Conservation (phyloP, 2,888 invertebrate species). For the Stramonita haemastoma region DNA sequence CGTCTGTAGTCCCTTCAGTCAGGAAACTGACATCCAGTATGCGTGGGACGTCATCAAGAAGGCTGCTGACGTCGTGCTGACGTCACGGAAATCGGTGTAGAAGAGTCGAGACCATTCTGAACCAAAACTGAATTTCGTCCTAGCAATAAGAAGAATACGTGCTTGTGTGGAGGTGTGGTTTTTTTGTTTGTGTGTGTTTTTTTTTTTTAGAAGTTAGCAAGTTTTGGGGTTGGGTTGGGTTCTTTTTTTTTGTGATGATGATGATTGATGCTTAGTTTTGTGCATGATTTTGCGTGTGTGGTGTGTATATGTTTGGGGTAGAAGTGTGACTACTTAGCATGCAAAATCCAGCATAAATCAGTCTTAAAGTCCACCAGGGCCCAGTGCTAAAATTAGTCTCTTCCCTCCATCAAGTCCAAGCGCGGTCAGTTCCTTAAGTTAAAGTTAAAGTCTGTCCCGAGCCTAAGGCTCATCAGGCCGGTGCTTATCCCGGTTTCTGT, state of each 20-base stretch:
- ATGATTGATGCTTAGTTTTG: not conserved
- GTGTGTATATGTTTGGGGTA: not conserved
- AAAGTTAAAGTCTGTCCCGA: too few relatives aligned
- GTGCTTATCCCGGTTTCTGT: too few relatives aligned
- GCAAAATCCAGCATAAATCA: too few relatives aligned
- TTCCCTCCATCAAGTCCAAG: too few relatives aligned
- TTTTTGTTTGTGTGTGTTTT: not conserved
- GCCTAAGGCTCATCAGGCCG: too few relatives aligned
- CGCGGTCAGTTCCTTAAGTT: too few relatives aligned
- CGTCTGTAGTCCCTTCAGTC: slow-evolving; percentile 90
- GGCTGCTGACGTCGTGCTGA: slow-evolving; percentile 81
- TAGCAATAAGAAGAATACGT: not conserved
- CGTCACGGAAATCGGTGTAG: not conserved
- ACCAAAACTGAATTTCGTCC: too few relatives aligned
- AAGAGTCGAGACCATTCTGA: not conserved
- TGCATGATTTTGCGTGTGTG: not conserved
- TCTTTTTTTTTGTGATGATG: not conserved
- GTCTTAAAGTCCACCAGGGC: too few relatives aligned
- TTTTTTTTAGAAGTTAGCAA: not conserved
- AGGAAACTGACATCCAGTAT: slow-evolving; percentile 87
- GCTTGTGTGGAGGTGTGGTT: not conserved
- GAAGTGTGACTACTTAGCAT: too few relatives aligned
- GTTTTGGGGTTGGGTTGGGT: not conserved
- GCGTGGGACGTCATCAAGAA: slow-evolving; percentile 92
- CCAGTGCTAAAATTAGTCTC: too few relatives aligned